phyloP scores from a whole-genome alignment of 2,888 invertebrate genomes.

The Sarcophaga subvicina region DNA sequence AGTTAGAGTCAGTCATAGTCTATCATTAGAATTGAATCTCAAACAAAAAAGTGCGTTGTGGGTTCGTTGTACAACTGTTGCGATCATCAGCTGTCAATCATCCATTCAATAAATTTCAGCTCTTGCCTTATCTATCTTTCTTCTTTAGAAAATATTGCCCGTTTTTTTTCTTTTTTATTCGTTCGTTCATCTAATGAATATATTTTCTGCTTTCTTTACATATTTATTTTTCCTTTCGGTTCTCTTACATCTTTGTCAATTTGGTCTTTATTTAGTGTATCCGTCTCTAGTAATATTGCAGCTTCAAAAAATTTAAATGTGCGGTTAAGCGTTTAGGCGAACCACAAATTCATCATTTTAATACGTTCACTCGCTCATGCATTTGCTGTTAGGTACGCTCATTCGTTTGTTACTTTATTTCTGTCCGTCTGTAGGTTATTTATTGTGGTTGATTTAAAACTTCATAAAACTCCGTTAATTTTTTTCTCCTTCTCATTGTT shows the following conservation, averaged over 20 bases:
- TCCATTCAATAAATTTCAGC: constrained; percentile 53
- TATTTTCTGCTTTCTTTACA: constrained; percentile 7
- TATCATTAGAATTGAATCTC: constrained; percentile 28
- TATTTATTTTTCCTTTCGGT: constrained; percentile 13
- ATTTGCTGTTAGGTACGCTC: background rate
- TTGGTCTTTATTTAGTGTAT: constrained; percentile 43
- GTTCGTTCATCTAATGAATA: constrained; percentile 15
- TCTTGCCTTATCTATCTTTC: background rate
- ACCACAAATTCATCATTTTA: constrained; percentile 70
- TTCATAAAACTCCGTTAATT: constrained; percentile 32
- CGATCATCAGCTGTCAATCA: constrained; percentile 62
- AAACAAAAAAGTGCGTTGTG: background rate
- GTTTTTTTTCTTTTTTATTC: background rate
- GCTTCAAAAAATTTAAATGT: constrained; percentile 56
- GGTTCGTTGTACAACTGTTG: constrained; percentile 1
- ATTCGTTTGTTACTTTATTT: background rate
- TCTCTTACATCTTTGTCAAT: constrained; percentile 45
- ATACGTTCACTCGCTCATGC: constrained; percentile 38
- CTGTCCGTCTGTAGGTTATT: constrained; percentile 46
- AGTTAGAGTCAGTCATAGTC: constrained; percentile 29
- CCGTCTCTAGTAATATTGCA: background rate
- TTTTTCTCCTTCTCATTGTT: background rate
- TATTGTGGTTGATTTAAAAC: constrained; percentile 61
- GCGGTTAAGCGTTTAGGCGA: constrained; percentile 65
- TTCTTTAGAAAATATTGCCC: constrained; percentile 20